These are phyloP conservation scores for Sciurus carolinensis DNA, from an alignment of 2,797 vertebrate genomes.

Conservation along the genomic window DNA sequence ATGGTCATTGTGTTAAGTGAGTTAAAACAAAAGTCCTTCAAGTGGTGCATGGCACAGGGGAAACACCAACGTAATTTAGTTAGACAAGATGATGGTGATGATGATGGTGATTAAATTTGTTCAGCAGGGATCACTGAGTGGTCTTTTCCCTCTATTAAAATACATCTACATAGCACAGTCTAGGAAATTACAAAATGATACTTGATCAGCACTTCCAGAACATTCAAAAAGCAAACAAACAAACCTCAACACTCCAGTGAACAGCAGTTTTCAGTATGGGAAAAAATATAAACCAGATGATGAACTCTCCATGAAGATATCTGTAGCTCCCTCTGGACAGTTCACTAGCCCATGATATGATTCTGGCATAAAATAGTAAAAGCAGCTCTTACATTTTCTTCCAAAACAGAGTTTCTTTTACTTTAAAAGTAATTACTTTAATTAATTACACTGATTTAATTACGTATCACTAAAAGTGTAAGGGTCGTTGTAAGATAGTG, in stretches of 20 bases:
- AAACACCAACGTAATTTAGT: background rate
- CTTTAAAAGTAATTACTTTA: background rate
- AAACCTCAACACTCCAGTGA: background rate
- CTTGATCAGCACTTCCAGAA: background rate
- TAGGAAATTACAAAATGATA: background rate
- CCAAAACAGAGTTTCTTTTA: background rate
- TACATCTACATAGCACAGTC: background rate
- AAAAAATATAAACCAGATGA: background rate
- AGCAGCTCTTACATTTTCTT: background rate
- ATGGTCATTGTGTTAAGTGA: background rate
- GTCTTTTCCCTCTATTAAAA: background rate
- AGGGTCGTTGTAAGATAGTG: background rate
- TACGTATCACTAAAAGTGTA: background rate
- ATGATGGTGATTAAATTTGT: background rate
- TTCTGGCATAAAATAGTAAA: background rate
- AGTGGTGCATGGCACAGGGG: background rate
- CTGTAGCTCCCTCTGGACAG: background rate
- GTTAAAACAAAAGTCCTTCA: background rate
- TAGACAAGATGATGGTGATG: background rate
- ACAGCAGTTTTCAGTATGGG: background rate
- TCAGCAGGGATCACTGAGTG: background rate
- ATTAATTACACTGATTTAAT: background rate
- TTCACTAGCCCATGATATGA: background rate
- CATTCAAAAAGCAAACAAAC: background rate
- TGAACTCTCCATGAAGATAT: background rate